A percentile compares a stretch with the other conserved stretches of the same genome.
phyloP scores from a whole-genome alignment of 1,140 invertebrate species.

The Luehdorfia chinensis region DNA sequence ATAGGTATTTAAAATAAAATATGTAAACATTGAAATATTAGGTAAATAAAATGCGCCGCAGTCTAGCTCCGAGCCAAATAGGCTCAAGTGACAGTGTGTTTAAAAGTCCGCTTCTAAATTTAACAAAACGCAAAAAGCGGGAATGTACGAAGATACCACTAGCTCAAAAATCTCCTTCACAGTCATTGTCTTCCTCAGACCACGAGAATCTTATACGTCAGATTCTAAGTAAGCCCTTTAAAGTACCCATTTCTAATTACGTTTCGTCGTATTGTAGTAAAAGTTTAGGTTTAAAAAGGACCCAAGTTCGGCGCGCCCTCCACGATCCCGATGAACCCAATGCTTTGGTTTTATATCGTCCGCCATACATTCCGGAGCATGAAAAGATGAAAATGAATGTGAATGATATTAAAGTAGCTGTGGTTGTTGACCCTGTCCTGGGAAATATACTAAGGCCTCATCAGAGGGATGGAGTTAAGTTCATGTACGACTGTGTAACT shows the following conservation, averaged over 20 bases:
- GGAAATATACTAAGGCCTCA: conserved; percentile 96
- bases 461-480: conserved; percentile 99
- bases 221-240: conserved; percentile 93
- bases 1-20: too few species aligned
- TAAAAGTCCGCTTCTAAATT: conserved; percentile 66
- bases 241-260: conserved; percentile 96
- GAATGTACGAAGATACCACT: conserved; percentile 57
- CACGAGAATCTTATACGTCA: conserved; percentile 85
- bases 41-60: conserved; percentile 66
- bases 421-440: conserved; percentile 96
- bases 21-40: too few species aligned
- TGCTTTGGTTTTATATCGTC: conserved; percentile 93
- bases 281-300: conserved; percentile 77
- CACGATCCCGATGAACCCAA: conserved; percentile 97
- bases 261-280: conserved; percentile 82
- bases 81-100: conserved; percentile 62
- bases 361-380: conserved; percentile 87
- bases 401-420: conserved; percentile 87
- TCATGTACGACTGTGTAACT: conserved; percentile 99
- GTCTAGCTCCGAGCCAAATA: conserved; percentile 78
- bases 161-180: conserved; percentile 51
- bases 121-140: conserved; percentile 55
- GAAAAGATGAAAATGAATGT: conserved; percentile 86
- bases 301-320: conserved; percentile 80
- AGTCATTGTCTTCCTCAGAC: conserved; percentile 64